phyloP scores from a whole-genome alignment of 2,888 invertebrate species.

The Metallyticus violacea region DNA sequence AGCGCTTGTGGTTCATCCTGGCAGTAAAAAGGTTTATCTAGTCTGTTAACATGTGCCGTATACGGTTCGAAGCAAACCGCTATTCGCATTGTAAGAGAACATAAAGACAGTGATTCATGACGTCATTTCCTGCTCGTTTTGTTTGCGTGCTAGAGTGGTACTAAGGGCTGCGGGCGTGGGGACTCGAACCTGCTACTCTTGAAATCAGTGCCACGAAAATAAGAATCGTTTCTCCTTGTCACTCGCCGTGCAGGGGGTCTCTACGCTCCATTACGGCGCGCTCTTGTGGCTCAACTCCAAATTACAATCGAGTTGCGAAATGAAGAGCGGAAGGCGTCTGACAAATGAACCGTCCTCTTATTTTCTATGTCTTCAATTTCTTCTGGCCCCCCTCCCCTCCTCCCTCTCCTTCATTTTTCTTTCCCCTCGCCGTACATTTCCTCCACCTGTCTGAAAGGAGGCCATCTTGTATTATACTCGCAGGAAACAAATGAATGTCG shows the following conservation, averaged over 20 bases:
- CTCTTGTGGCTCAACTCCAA: conserved; percentile 20
- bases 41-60: too few relatives aligned
- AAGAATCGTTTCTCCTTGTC: background rate
- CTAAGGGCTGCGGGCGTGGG: too few relatives aligned
- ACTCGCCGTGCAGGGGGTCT: background rate
- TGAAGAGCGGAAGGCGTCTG: conserved; percentile 19
- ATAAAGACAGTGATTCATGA: conserved; percentile 8
- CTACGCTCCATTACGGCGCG: conserved; percentile 15
- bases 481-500: conserved; percentile 12
- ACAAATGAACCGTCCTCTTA: conserved; percentile 18
- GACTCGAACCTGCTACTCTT: too few relatives aligned
- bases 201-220: too few relatives aligned
- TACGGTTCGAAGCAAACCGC: too few relatives aligned
- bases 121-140: conserved; percentile 10
- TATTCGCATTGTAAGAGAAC: too few relatives aligned
- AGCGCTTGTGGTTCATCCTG: too few relatives aligned
- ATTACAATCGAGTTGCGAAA: conserved; percentile 19
- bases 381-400: background rate
- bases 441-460: conserved; percentile 17
- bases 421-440: background rate
- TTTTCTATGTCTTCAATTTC: conserved; percentile 20
- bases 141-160: background rate
- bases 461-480: conserved; percentile 13
- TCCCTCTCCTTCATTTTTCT: background rate
- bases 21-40: too few relatives aligned